These are phyloP conservation scores for Zaprionus inermis DNA, from an alignment of 1,140 invertebrate species.

Conservation along the genomic window DNA sequence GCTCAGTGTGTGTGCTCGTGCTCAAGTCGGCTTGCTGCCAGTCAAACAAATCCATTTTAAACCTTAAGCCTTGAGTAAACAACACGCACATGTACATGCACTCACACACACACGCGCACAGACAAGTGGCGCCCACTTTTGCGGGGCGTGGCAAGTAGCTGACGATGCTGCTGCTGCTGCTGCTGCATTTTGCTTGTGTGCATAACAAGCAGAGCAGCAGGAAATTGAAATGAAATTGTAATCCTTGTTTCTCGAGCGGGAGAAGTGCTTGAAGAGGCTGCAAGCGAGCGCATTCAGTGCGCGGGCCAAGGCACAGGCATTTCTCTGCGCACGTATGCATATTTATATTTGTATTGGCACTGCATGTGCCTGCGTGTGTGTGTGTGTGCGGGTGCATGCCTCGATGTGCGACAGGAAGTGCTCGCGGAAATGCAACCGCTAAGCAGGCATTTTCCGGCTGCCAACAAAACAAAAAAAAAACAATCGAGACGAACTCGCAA, in stretches of 20 bases:
- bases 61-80: constrained; percentile 71
- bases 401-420: constrained; percentile 9
- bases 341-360: constrained; percentile 47
- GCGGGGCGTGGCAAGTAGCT: constrained; percentile 48
- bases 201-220: constrained; percentile 50
- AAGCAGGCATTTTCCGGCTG: constrained; percentile 57
- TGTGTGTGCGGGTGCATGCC: constrained; percentile 8
- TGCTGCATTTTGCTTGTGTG: constrained; percentile 58
- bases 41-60: constrained; percentile 77
- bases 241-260: constrained; percentile 65
- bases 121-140: constrained; percentile 20
- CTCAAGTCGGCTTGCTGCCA: constrained; percentile 69
- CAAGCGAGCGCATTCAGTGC: neutral
- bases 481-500: neutral
- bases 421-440: constrained; percentile 58
- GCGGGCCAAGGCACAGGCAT: neutral
- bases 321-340: constrained; percentile 50
- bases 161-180: constrained; percentile 25
- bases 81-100: constrained; percentile 48
- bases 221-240: constrained; percentile 77
- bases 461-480: constrained; percentile 23
- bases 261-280: constrained; percentile 27
- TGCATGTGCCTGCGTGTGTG: constrained; percentile 6
- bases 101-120: constrained; percentile 29
- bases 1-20: constrained; percentile 51